Evolutionary conservation across 2,888 invertebrate genomes (phyloP).

Genomic region (Gnatocerus cornutus): DNA sequence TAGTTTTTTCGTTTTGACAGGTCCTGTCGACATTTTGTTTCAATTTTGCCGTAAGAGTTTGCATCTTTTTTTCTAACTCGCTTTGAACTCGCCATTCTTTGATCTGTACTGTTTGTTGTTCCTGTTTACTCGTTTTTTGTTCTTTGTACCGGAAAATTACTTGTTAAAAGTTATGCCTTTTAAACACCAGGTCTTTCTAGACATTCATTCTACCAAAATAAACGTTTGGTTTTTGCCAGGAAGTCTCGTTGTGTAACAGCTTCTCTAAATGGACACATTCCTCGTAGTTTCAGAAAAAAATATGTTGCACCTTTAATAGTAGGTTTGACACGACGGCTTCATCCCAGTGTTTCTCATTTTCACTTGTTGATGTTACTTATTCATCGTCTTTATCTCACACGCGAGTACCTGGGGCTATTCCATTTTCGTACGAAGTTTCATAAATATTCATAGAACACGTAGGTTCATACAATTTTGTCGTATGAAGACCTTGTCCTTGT

Average conservation of each 20-base stretch:
- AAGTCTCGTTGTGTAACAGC: conserved; percentile 7
- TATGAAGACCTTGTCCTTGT: conserved; percentile 60
- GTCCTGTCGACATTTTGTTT: conserved; percentile 23
- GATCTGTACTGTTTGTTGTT: conserved; percentile 31
- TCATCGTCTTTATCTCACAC: conserved; percentile 41
- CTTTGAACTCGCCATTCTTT: conserved; percentile 37
- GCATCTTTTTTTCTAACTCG: conserved; percentile 2
- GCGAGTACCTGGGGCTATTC: conserved; percentile 44
- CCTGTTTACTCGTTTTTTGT: conserved; percentile 13
- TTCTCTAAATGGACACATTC: too few relatives aligned
- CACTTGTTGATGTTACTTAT: conserved; percentile 46
- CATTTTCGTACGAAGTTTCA: conserved; percentile 49
- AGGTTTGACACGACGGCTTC: conserved; percentile 1
- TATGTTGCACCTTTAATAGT: conserved; percentile 6
- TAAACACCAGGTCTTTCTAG: conserved; percentile 1
- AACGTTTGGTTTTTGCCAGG: neutral
- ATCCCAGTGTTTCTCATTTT: conserved; percentile 37
- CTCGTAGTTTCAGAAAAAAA: neutral
- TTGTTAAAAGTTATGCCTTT: conserved; percentile 36
- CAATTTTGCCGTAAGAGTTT: neutral
- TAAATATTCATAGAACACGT: conserved; percentile 58
- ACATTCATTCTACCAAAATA: neutral
- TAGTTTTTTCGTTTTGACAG: conserved; percentile 35
- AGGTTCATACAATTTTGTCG: conserved; percentile 48
- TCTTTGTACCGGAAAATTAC: conserved; percentile 36